Percentiles rank a stretch among this genome's conserved stretches.
These are phyloP conservation scores for Dasyprocta punctata DNA, from an alignment of 2,113 vertebrate genomes.

Conservation along the genomic window DNA sequence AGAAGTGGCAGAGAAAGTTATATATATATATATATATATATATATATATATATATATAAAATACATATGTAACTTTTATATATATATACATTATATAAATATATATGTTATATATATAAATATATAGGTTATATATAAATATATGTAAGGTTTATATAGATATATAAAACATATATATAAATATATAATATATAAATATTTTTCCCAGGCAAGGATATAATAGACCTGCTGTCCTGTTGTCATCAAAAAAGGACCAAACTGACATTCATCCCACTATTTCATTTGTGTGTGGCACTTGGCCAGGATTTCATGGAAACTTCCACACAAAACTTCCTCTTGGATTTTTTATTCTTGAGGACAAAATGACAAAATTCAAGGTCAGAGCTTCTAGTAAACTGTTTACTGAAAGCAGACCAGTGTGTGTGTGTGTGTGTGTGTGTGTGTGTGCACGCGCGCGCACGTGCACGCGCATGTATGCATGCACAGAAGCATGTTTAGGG, in stretches of 20 bases:
- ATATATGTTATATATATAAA: background rate
- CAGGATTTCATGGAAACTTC: background rate
- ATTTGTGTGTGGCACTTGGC: background rate
- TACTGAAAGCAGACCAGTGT: background rate
- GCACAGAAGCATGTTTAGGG: background rate
- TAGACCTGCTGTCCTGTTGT: background rate
- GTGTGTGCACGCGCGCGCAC: background rate
- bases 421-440: background rate
- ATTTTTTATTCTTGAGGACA: background rate
- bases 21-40: background rate
- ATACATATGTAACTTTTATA: too few relatives aligned
- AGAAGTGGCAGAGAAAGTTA: background rate
- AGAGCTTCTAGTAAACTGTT: background rate
- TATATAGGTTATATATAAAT: background rate
- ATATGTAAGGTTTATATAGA: background rate
- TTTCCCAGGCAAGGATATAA: background rate
- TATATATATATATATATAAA: too few relatives aligned
- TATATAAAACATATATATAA: background rate
- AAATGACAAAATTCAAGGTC: background rate
- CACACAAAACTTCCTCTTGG: fast-evolving
- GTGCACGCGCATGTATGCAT: too few relatives aligned
- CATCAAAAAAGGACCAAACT: fast-evolving
- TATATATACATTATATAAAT: background rate
- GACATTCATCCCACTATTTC: background rate
- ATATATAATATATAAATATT: too few relatives aligned